Evolutionary conservation across 2,113 vertebrate species (phyloP).

Genomic region (Triplophysa dalaica): DNA sequence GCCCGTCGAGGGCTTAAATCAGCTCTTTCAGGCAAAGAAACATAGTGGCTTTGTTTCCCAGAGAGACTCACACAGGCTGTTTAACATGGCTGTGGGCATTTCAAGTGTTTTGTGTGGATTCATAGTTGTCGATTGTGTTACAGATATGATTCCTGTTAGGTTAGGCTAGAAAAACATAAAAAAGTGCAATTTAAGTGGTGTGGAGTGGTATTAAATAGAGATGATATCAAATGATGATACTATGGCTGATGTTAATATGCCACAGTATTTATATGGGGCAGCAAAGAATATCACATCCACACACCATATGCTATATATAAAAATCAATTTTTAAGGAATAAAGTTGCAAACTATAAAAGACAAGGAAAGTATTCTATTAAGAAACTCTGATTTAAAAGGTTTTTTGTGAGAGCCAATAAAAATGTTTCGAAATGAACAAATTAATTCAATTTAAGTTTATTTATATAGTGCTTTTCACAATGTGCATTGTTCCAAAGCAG

Average conservation of each 20-base stretch:
- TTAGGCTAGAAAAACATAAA: neutral
- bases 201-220: neutral
- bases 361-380: too few relatives aligned
- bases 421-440: too few relatives aligned
- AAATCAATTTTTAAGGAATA: too few relatives aligned
- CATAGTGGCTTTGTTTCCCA: neutral
- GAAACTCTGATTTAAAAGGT: too few relatives aligned
- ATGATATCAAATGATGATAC: neutral
- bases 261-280: too few relatives aligned
- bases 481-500: too few relatives aligned
- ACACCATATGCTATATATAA: too few relatives aligned
- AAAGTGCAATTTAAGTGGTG: neutral
- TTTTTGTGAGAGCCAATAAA: too few relatives aligned
- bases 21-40: conserved; percentile 24
- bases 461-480: too few relatives aligned
- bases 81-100: neutral
- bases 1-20: conserved; percentile 21
- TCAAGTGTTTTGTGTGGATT: neutral
- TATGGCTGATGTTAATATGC: neutral
- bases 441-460: too few relatives aligned
- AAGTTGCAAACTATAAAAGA: too few relatives aligned
- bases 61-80: neutral
- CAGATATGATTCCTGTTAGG: neutral
- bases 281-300: too few relatives aligned
- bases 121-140: neutral